phyloP scores from a whole-genome alignment of 2,113 vertebrate genomes.

The Austrofundulus limnaeus region DNA sequence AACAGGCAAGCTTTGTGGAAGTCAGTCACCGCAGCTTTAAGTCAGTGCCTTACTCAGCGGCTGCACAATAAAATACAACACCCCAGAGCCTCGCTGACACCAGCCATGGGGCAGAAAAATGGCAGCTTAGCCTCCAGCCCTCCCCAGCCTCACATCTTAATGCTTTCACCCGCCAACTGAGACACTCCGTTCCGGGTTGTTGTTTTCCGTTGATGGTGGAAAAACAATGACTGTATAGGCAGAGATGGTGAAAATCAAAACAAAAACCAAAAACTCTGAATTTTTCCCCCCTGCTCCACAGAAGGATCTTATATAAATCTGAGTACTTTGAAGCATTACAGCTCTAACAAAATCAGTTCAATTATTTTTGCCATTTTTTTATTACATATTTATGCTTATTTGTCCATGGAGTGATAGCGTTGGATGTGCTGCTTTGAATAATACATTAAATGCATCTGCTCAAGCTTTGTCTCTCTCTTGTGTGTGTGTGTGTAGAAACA shows the following conservation, averaged over 20 bases:
- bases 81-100: conserved; percentile 54
- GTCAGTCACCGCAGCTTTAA: conserved; percentile 34
- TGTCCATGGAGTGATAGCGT: conserved; percentile 57
- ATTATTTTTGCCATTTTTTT: conserved; percentile 51
- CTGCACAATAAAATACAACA: conserved; percentile 51
- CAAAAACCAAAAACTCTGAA: background rate
- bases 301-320: conserved; percentile 4
- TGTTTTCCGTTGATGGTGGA: conserved; percentile 10
- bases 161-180: conserved; percentile 38
- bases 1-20: conserved; percentile 34
- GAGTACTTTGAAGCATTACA: conserved; percentile 27
- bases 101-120: conserved; percentile 23
- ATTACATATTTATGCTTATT: conserved; percentile 73
- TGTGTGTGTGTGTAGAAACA: background rate
- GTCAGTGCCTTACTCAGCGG: conserved; percentile 26
- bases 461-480: conserved; percentile 54
- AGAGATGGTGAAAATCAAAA: background rate
- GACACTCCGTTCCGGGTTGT: conserved; percentile 9
- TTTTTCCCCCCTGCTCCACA: conserved; percentile 19
- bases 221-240: background rate
- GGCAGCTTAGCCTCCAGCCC: conserved; percentile 49
- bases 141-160: conserved; percentile 11
- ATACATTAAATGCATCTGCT: conserved; percentile 77
- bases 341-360: conserved; percentile 30
- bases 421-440: conserved; percentile 72